These are phyloP conservation scores for Coreoperca whiteheadi DNA, from an alignment of 2,113 vertebrate species.

Conservation along the genomic window DNA sequence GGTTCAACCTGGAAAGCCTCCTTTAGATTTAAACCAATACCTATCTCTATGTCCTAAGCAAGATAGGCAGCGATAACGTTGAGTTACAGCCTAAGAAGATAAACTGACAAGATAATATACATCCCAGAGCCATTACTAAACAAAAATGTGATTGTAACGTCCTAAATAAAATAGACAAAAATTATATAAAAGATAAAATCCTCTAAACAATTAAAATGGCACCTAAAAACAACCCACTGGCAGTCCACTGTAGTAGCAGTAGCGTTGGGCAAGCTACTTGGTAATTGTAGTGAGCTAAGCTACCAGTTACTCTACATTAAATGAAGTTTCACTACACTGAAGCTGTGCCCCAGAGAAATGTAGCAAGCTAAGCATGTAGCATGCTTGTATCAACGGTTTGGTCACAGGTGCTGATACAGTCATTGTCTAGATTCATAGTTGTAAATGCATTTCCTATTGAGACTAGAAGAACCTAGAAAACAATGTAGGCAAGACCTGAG, in stretches of 20 bases:
- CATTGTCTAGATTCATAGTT: too few species aligned
- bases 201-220: not conserved
- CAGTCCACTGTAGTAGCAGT: conserved; percentile 3
- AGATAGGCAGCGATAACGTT: not conserved
- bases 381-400: too few species aligned
- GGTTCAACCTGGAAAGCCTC: not conserved
- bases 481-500: too few species aligned
- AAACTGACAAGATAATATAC: not conserved
- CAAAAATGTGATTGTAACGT: not conserved
- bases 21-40: not conserved
- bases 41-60: not conserved
- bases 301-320: too few species aligned
- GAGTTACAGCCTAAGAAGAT: not conserved
- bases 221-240: not conserved
- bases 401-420: too few species aligned
- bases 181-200: not conserved
- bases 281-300: too few species aligned
- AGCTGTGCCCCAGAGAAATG: too few species aligned
- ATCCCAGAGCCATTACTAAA: not conserved
- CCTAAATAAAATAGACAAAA: not conserved
- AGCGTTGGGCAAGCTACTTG: too few species aligned
- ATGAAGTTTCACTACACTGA: too few species aligned
- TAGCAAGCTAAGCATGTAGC: too few species aligned
- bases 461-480: too few species aligned
- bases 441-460: too few species aligned